Evolutionary conservation across 2,888 invertebrate genomes (phyloP).

Genomic region (Drosophila acutilabella): DNA sequence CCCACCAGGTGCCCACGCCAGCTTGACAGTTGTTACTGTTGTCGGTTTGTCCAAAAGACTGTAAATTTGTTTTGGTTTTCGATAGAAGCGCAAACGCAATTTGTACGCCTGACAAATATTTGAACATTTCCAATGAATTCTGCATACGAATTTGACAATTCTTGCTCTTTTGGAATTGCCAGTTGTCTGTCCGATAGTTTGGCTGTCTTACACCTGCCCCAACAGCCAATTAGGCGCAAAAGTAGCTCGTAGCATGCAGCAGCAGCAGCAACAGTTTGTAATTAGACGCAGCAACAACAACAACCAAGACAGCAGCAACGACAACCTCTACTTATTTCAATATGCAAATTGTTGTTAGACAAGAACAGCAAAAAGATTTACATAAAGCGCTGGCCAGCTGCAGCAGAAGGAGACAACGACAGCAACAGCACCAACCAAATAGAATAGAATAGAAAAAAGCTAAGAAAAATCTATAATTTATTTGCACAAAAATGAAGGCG

Average conservation of each 20-base stretch:
- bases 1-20: conserved; percentile 70
- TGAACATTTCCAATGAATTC: conserved; percentile 65
- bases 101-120: conserved; percentile 75
- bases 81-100: conserved; percentile 71
- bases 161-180: conserved; percentile 50
- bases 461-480: conserved; percentile 74
- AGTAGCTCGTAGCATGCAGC: conserved; percentile 57
- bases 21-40: conserved; percentile 13
- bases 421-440: conserved; percentile 12
- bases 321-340: conserved; percentile 56
- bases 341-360: conserved; percentile 68
- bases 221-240: conserved; percentile 66
- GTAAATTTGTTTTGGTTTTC: conserved; percentile 54
- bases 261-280: conserved; percentile 45
- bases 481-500: conserved; percentile 65
- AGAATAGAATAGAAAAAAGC: conserved; percentile 30
- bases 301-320: conserved; percentile 12
- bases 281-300: conserved; percentile 57
- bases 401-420: conserved; percentile 53
- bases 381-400: conserved; percentile 55
- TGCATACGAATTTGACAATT: conserved; percentile 55
- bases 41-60: conserved; percentile 34
- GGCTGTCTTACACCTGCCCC: conserved; percentile 58
- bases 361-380: conserved; percentile 43
- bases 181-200: conserved; percentile 35